Conservation (phyloP, 2,113 vertebrate species). For the Anseranas semipalmata region DNA sequence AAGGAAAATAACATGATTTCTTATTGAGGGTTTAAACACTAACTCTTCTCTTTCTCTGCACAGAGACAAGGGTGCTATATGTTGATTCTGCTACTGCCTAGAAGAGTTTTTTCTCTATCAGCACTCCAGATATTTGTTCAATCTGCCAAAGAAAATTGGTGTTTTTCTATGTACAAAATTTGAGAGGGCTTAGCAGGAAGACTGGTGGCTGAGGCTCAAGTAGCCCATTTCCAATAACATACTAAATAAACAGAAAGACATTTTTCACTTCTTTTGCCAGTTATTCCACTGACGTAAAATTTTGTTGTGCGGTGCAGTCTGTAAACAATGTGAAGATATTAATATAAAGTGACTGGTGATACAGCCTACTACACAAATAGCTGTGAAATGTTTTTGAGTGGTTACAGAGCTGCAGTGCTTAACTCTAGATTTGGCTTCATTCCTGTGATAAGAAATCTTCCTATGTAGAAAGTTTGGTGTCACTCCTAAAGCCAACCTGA, state of each 20-base stretch:
- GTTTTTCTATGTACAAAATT: background rate
- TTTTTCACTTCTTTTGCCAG: background rate
- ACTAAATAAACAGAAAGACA: background rate
- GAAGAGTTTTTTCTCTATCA: background rate
- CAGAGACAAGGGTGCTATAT: background rate
- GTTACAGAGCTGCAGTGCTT: background rate
- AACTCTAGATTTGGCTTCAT: background rate
- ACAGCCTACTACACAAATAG: background rate
- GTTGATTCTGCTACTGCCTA: background rate
- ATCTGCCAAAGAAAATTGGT: background rate
- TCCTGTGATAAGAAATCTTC: background rate
- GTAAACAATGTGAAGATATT: background rate
- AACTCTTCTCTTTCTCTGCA: background rate
- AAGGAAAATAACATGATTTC: background rate
- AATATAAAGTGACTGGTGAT: background rate
- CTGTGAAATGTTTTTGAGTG: background rate
- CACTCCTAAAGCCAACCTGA: background rate
- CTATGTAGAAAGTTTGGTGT: background rate
- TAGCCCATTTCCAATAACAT: background rate
- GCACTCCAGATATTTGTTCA: background rate
- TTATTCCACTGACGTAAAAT: background rate
- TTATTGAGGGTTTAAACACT: background rate
- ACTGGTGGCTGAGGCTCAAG: fast-evolving
- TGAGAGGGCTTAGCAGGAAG: background rate
- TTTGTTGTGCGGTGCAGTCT: background rate